phyloP scores from a whole-genome alignment of 1,140 invertebrate genomes.

The Bombus ignitus region DNA sequence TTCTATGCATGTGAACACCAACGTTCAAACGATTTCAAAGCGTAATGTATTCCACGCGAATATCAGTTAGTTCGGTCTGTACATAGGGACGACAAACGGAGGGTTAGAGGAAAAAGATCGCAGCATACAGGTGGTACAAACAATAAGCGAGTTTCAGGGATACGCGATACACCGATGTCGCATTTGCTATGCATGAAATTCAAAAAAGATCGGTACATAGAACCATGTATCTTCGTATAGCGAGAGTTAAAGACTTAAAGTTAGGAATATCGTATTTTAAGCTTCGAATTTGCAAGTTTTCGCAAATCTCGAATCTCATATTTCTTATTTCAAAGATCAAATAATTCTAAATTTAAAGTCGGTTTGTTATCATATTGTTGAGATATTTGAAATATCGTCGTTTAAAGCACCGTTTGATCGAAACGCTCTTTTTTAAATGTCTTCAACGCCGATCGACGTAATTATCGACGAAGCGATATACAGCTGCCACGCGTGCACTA shows the following conservation, averaged over 20 bases:
- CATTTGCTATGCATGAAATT: constrained; percentile 46
- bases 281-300: not conserved
- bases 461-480: constrained; percentile 13
- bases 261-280: not conserved
- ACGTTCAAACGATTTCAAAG: not conserved
- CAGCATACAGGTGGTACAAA: constrained; percentile 25
- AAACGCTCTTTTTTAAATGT: not conserved
- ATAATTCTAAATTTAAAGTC: too few species aligned
- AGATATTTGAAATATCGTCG: not conserved
- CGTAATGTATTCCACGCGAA: constrained; percentile 28
- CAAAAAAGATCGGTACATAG: not conserved
- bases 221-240: not conserved
- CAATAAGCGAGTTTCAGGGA: constrained; percentile 33
- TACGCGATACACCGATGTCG: constrained; percentile 25
- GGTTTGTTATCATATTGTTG: too few species aligned
- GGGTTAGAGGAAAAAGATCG: not conserved
- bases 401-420: not conserved
- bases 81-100: not conserved
- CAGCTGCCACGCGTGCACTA: constrained; percentile 28
- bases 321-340: not conserved
- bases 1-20: not conserved
- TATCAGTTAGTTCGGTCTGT: constrained; percentile 22
- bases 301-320: not conserved
- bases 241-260: too few species aligned
- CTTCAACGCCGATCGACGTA: not conserved